Percentiles rank a stretch among this genome's conserved stretches.
These are phyloP conservation scores for Lutraria lutraria DNA, from an alignment of 2,888 invertebrate genomes.

Conservation along the genomic window DNA sequence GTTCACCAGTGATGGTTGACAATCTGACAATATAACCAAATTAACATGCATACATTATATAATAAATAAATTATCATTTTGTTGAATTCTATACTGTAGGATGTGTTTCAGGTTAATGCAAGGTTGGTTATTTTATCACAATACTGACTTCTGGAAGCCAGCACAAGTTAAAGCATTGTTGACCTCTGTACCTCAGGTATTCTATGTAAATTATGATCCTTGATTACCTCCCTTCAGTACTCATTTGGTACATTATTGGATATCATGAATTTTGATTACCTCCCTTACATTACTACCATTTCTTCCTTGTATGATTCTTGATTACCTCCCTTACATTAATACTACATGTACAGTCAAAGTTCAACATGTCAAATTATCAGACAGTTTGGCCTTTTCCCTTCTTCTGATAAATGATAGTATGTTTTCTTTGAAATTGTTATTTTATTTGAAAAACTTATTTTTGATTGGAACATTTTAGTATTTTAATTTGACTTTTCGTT, in stretches of 20 bases:
- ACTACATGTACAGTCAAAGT: no score
- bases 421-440: no score
- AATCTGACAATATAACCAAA: neutral
- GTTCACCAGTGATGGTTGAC: no score
- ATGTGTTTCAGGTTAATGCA: slow-evolving; percentile 90
- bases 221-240: neutral
- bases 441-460: no score
- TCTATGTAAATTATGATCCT: neutral
- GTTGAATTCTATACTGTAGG: neutral
- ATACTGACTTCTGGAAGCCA: slow-evolving; percentile 90
- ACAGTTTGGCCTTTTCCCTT: no score
- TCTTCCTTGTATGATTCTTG: no score
- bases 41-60: neutral
- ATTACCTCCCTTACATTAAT: no score
- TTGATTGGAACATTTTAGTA: no score
- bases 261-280: neutral
- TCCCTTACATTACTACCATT: neutral
- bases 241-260: neutral
- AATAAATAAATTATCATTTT: neutral
- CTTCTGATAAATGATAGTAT: no score
- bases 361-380: no score
- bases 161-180: slow-evolving; percentile 91
- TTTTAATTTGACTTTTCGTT: no score
- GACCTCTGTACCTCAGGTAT: slow-evolving; percentile 91
- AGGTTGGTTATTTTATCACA: slow-evolving; percentile 92